These are phyloP conservation scores for Capitella teleta DNA, from an alignment of 1,140 invertebrate species.

Conservation along the genomic window DNA sequence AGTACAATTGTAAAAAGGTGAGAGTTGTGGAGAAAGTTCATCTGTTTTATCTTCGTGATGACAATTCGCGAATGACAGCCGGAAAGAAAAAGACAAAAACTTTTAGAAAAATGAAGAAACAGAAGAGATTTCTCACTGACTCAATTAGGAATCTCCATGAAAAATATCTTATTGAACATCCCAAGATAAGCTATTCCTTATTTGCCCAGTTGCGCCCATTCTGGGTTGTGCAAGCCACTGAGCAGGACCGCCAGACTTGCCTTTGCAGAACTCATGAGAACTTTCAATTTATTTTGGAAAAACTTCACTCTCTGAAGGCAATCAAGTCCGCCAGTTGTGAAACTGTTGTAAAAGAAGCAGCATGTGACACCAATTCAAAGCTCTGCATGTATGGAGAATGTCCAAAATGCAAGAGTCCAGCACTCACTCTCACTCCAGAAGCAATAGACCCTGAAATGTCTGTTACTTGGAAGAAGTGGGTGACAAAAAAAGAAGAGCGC, in stretches of 20 bases:
- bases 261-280: slow-evolving; percentile 14
- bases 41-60: slow-evolving; percentile 5
- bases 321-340: neutral
- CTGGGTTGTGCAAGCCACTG: slow-evolving; percentile 10
- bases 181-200: neutral
- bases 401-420: slow-evolving; percentile 3
- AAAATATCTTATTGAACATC: slow-evolving; percentile 3
- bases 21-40: neutral
- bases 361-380: slow-evolving; percentile 1
- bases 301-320: slow-evolving; percentile 5
- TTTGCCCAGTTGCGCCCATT: no score
- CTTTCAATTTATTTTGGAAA: slow-evolving; percentile 8
- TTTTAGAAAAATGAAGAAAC: slow-evolving; percentile 7
- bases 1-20: neutral
- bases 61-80: slow-evolving; percentile 5
- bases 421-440: neutral
- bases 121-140: slow-evolving; percentile 7
- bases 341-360: neutral
- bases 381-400: slow-evolving; percentile 5
- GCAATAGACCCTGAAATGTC: neutral
- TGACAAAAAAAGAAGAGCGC: slow-evolving; percentile 1
- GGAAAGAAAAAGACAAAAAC: slow-evolving; percentile 11
- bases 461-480: slow-evolving; percentile 2
- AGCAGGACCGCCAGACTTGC: slow-evolving; percentile 14
- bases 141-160: neutral